Base-by-base conservation (phyloP, 2,797 vertebrate genomes). In the Aeoliscus strigatus region DNA sequence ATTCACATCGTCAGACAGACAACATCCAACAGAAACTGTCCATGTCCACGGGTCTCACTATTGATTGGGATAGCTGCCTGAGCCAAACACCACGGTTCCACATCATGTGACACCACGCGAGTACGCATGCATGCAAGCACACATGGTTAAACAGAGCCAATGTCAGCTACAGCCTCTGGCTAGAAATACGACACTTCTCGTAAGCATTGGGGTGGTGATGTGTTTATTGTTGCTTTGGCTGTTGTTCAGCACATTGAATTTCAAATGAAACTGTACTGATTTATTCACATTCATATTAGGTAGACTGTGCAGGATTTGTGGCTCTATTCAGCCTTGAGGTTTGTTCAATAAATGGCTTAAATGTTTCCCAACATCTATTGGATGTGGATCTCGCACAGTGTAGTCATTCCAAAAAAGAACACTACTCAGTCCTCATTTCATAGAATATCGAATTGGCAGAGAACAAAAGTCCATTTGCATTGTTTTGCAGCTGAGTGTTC, bases 71-170 rank as follows among this genome's bases (percentile, higher is more conserved):
- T 46, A 27, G 10, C n/a, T 24, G 38, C 55, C 48, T 30, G 38
- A 57, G 17, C 9, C 2, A 2, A 51, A 27, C 15, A 10, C 13
- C 39, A 10, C 10, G n/a, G 34, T 28, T 29, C 29, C 27, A 53
- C 34, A 48, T 12, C 43, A 23, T 67, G 59, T 59, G 52, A 55
- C 38, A 55, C 50, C 52, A 72, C 72, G 58, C 51, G 49, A 63
- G 46, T 1, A 34, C 25, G 27, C 56, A 64, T 29, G 12, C 31
- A 65, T 39, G 37, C 28, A 47, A 30, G 17, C 30, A 45, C 28
- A 35, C 13, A 32, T 38, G 16, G 38, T 11, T 34, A 59, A 62
- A 71, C 43, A 29, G 12, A 51, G 5, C 27, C 16, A 48, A 60
- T 43, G 39, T 54, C 39, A 55, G 42, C 61, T 41, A 44, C 56